Conservation (phyloP, 2,113 vertebrate genomes). For the Ondatra zibethicus region DNA sequence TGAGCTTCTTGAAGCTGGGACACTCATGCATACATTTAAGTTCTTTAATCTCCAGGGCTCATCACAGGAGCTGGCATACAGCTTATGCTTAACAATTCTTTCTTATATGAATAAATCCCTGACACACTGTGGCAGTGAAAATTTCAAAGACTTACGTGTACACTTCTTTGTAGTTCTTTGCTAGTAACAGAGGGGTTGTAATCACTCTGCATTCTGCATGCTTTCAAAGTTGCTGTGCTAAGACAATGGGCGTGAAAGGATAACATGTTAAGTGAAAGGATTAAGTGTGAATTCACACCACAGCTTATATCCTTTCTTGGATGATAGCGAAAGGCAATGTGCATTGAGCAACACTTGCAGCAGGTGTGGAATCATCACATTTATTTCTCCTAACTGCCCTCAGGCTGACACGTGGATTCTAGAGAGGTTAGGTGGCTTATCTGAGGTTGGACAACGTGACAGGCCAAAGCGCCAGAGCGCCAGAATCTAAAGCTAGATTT, state of each 20-base stretch:
- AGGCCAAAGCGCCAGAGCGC: background rate
- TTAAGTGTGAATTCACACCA: background rate
- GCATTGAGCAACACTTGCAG: background rate
- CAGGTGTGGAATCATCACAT: background rate
- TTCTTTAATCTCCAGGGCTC: background rate
- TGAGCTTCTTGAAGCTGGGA: slow-evolving; percentile 8
- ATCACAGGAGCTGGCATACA: background rate
- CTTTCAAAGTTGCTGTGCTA: background rate
- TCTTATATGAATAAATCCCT: background rate
- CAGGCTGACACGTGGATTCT: background rate
- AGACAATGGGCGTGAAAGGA: background rate
- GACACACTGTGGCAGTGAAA: slow-evolving; percentile 1
- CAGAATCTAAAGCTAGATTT: background rate
- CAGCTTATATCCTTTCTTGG: background rate
- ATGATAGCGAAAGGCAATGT: background rate
- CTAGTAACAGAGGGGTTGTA: background rate
- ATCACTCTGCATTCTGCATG: background rate
- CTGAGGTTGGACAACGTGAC: background rate
- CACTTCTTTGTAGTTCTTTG: slow-evolving; percentile 34
- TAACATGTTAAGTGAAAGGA: background rate
- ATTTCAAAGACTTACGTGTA: background rate
- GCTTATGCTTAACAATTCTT: background rate
- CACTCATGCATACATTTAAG: background rate
- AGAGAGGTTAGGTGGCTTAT: background rate
- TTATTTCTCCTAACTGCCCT: background rate